Evolutionary conservation across 2,888 invertebrate genomes (phyloP).

Genomic region (Agrenia bidenticulata): DNA sequence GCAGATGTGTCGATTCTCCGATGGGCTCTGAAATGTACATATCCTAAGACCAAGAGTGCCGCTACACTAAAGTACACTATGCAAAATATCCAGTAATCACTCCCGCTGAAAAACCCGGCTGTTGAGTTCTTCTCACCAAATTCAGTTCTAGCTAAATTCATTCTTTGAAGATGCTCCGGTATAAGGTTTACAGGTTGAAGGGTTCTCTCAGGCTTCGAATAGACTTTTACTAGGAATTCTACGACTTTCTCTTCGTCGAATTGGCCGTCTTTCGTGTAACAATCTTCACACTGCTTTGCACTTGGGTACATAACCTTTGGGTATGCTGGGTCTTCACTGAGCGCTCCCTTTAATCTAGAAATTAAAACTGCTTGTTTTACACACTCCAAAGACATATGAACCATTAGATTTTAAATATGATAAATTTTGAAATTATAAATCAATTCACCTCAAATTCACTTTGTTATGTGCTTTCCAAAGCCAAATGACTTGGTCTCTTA

Average conservation of each 20-base stretch:
- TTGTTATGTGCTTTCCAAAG: slow-evolving; percentile 92
- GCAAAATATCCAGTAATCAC: slow-evolving; percentile 75
- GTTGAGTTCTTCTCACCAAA: too few species aligned
- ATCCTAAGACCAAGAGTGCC: slow-evolving; percentile 71
- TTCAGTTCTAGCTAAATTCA: background rate
- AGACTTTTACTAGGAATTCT: slow-evolving; percentile 64
- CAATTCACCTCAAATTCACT: slow-evolving; percentile 73
- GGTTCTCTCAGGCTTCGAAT: slow-evolving; percentile 54
- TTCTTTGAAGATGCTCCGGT: background rate
- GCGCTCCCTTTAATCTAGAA: slow-evolving; percentile 69
- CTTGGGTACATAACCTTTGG: slow-evolving; percentile 89
- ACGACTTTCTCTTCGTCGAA: slow-evolving; percentile 69
- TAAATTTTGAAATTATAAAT: background rate
- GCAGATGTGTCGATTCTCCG: slow-evolving; percentile 38
- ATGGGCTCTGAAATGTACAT: slow-evolving; percentile 65
- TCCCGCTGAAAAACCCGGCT: slow-evolving; percentile 60
- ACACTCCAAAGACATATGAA: background rate
- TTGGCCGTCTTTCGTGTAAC: slow-evolving; percentile 60
- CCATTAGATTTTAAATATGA: too few species aligned
- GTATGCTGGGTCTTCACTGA: slow-evolving; percentile 83
- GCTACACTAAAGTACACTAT: slow-evolving; percentile 73
- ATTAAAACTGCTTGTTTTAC: too few species aligned
- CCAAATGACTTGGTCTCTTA: slow-evolving; percentile 69
- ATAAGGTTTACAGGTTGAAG: slow-evolving; percentile 10
- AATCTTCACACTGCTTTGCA: slow-evolving; percentile 66